Base-by-base conservation (phyloP, 2,797 vertebrate genomes). In the Pseudotriccus pelzelni region DNA sequence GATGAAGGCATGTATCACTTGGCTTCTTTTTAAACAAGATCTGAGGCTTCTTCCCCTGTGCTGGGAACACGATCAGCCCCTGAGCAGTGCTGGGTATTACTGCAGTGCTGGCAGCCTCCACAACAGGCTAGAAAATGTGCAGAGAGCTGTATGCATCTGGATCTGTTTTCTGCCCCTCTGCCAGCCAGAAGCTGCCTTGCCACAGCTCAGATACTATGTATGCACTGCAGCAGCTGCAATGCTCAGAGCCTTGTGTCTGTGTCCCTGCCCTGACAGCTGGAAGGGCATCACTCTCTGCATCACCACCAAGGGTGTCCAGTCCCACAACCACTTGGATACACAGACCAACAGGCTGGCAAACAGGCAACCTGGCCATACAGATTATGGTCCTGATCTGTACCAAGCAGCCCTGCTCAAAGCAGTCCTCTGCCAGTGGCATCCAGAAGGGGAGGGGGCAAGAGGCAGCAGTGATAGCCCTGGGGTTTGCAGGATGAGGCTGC, bases 201-300 rank as follows among this genome's bases (percentile, higher is more conserved):
- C 5, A 1, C 27, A 72, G 44, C 41, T 81, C 0, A 0, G 50
- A 52, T 72, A 30, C 27, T 60, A 63, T 44, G 59, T 4, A 0
- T 2, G 15, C 43, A 23, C 43, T 3, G 2, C 5, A 2, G 34
- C 55, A 83, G 47, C 32, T 2, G 2, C 37, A 41, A 30, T 46
- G 34, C 30, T 62, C 60, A 86, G 55, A 77, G 50, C 37, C 46
- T 52, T 10, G 20, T 24, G 0, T 25, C 34, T 2, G 30, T 5
- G 24, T 28, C 62, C 20, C 49, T 41, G 37, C 19, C 50, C 47
- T 0, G 0, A 50, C 82, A 84, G 63, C 50, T 67, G 53, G 41
- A 27, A 79, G 23, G 24, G 55, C 55, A 84, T 79, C 50, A 62
- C 22, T 37, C 43, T 62, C 39, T 34, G 25, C 49, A 59, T 9